A percentile compares a stretch with the other conserved stretches of the same genome.
These are phyloP conservation scores for Metridium senile DNA, from an alignment of 92 coral and sea anemone genomes.

Conservation along the genomic window DNA sequence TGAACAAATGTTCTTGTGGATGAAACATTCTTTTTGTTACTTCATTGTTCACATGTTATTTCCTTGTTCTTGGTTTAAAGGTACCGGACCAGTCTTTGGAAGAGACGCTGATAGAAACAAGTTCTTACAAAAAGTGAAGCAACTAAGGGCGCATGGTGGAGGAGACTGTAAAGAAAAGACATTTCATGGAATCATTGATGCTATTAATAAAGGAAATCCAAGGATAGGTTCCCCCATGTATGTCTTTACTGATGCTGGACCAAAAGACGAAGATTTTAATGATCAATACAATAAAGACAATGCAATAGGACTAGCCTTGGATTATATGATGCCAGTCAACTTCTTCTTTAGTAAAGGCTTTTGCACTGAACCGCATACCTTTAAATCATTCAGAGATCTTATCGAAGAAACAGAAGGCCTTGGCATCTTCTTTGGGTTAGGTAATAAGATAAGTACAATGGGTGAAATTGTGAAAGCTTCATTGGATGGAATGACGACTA, in stretches of 20 bases:
- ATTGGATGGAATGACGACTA: conserved; percentile 63
- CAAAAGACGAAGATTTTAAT: conserved; percentile 46
- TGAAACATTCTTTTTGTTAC: too few relatives aligned
- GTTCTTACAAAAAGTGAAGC: conserved; percentile 33
- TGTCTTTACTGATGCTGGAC: conserved; percentile 76
- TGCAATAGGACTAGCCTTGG: conserved; percentile 57
- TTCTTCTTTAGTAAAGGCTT: conserved; percentile 64
- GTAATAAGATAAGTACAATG: conserved; percentile 47
- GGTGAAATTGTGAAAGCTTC: conserved; percentile 47
- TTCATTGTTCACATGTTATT: too few relatives aligned
- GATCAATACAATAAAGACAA: conserved; percentile 62
- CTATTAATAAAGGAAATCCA: conserved; percentile 51
- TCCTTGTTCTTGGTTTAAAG: too few relatives aligned
- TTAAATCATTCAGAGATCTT: conserved; percentile 37
- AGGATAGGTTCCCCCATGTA: conserved; percentile 59
- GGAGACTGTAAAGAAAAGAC: conserved; percentile 62
- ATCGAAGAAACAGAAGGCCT: conserved; percentile 61
- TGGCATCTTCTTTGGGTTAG: conserved; percentile 42
- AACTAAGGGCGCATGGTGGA: conserved; percentile 47
- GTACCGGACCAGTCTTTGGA: conserved; percentile 22
- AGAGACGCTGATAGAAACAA: neutral
- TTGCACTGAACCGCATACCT: conserved; percentile 35
- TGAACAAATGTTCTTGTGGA: too few relatives aligned
- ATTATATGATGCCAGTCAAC: conserved; percentile 55
- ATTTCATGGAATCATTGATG: conserved; percentile 69